Base-by-base conservation (phyloP, 2,797 vertebrate species). In the Halcyon smyrnensis region DNA sequence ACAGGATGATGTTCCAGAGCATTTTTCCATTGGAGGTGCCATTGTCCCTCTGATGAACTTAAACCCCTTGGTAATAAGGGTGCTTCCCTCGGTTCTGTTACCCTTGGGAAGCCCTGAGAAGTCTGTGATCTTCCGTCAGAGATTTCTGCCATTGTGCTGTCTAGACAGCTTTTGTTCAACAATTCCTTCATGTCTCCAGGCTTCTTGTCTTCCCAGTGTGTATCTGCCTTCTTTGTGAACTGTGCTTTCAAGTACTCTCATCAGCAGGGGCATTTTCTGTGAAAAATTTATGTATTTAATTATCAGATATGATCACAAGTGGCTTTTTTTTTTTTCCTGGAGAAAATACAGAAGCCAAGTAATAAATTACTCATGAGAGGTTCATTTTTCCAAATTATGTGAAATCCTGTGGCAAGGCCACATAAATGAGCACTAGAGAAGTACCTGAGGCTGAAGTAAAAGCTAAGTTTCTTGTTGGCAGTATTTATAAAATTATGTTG, bases 151-250 rank as follows among this genome's bases (percentile, higher is more conserved):
- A 4, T 9, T 39, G 19, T 51, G 15, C 4, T 60, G 11, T 15
- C 45, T 71, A 23, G 28, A 14, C 68, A 78, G n/a, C 17, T 60
- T 63, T 48, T 10, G 1, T 36, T 77, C 77, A 45, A 46, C 19
- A 43, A 17, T 5, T 0, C 4, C 5, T 64, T 67, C 27, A 1
- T 5, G 6, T 19, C 60, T 45, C 34, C 4, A 8, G 76, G 7
- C 36, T 78, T 74, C 23, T 41, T 24, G 5, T 3, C 8, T 64
- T 71, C 48, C 25, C 69, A 28, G 15, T 32, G 5, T 3, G 5
- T 23, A 19, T 13, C 7, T 65, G 23, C 32, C 50, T 34, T 34
- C 63, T 76, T 84, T 59, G 28, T 68, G 50, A 78, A 56, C 28
- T 17, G 2, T 60, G 12, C 5, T 88, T 71, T 69, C 70, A 62